phyloP scores from a whole-genome alignment of 2,888 invertebrate genomes.

The Pheosia tremula region DNA sequence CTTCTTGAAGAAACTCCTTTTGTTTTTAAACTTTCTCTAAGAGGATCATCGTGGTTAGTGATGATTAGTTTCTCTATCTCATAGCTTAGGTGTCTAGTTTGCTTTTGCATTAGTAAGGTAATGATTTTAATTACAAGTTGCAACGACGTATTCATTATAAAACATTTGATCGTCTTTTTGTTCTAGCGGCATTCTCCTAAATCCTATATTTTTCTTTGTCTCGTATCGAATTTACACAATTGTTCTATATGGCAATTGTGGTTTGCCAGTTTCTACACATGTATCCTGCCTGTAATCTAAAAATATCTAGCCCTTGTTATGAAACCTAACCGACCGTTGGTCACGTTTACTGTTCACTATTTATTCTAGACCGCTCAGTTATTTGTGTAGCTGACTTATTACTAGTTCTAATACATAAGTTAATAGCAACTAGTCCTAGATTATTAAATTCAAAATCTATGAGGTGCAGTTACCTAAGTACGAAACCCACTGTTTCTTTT shows the following conservation, averaged over 20 bases:
- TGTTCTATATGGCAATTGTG: constrained; percentile 45
- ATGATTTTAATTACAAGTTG: constrained; percentile 1
- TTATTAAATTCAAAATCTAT: constrained; percentile 32
- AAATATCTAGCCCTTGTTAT: constrained; percentile 71
- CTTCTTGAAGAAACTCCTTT: constrained; percentile 39
- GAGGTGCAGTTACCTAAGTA: constrained; percentile 14
- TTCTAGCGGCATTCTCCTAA: too few relatives aligned
- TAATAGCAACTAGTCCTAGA: constrained; percentile 19
- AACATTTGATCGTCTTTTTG: too few relatives aligned
- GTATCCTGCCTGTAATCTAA: constrained; percentile 62
- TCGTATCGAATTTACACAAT: constrained; percentile 19
- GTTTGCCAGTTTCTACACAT: constrained; percentile 47
- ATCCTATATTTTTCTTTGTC: constrained; percentile 11
- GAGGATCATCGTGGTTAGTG: constrained; percentile 12
- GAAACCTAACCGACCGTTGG: constrained; percentile 60
- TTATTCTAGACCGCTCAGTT: constrained; percentile 41
- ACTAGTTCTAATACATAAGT: constrained; percentile 28
- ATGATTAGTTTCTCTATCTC: constrained; percentile 3
- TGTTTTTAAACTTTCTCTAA: constrained; percentile 33
- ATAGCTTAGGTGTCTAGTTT: neutral
- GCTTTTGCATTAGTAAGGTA: neutral
- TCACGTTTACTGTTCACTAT: constrained; percentile 59
- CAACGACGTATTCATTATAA: constrained; percentile 7
- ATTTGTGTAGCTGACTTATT: constrained; percentile 45
- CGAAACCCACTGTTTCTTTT: neutral